Conservation (phyloP, 2,797 vertebrate species). For the Characodon lateralis region DNA sequence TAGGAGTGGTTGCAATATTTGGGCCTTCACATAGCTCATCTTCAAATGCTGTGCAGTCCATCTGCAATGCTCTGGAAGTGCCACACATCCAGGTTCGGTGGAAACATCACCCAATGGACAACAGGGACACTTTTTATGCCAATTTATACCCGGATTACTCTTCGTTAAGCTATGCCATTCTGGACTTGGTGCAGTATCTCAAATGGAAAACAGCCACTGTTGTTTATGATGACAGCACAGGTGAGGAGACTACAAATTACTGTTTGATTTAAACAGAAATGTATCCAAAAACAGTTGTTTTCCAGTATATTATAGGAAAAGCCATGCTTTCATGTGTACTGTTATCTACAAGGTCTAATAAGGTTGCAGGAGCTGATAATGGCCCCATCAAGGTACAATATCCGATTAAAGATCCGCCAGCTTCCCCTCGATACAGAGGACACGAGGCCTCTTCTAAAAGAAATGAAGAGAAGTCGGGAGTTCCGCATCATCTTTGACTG, state of each 20-base stretch:
- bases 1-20: conserved; percentile 98
- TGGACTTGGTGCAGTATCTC: conserved; percentile 96
- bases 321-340: conserved; percentile 10
- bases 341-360: conserved; percentile 87
- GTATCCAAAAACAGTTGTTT: background rate
- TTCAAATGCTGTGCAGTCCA: conserved; percentile 97
- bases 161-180: conserved; percentile 95
- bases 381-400: conserved; percentile 97
- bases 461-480: conserved; percentile 96
- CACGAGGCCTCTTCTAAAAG: conserved; percentile 92
- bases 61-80: conserved; percentile 97
- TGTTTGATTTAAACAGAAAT: background rate
- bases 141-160: conserved; percentile 98
- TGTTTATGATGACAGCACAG: conserved; percentile 98
- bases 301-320: background rate
- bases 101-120: conserved; percentile 98
- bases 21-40: conserved; percentile 97
- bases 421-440: conserved; percentile 92
- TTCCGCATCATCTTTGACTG: conserved; percentile 99
- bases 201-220: conserved; percentile 98
- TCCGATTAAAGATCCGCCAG: conserved; percentile 97
- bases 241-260: conserved; percentile 70
- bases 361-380: conserved; percentile 98
- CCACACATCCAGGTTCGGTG: conserved; percentile 98
- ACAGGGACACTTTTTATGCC: conserved; percentile 97